Conservation (phyloP, 1,140 invertebrate genomes). For the Liolophura sinensis region DNA sequence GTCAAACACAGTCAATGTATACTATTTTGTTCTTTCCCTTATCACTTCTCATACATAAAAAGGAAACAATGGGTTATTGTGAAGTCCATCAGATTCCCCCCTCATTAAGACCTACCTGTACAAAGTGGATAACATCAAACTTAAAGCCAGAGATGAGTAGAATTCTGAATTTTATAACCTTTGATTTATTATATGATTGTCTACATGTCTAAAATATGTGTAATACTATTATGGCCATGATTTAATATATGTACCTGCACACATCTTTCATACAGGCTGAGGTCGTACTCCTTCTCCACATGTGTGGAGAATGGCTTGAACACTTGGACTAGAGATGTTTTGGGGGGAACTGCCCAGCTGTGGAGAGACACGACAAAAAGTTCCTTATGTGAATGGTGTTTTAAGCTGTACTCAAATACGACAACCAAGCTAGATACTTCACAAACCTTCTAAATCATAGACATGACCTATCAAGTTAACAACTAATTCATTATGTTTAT, state of each 20-base stretch:
- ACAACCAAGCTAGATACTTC: too few species aligned
- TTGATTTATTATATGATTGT: too few species aligned
- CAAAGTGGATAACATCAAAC: slow-evolving; percentile 70
- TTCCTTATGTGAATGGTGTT: background rate
- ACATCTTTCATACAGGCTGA: slow-evolving; percentile 76
- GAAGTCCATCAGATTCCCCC: slow-evolving; percentile 70
- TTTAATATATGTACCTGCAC: slow-evolving; percentile 61
- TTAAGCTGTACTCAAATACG: too few species aligned
- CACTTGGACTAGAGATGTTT: slow-evolving; percentile 60
- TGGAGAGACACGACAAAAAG: slow-evolving; percentile 36
- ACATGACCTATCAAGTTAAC: too few species aligned
- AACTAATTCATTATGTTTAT: too few species aligned
- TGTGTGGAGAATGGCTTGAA: slow-evolving; percentile 71
- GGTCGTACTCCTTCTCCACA: slow-evolving; percentile 70
- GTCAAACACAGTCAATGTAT: too few species aligned
- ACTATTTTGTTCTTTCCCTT: background rate
- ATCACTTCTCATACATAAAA: background rate
- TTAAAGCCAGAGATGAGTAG: too few species aligned
- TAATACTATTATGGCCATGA: too few species aligned
- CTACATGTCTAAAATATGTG: too few species aligned
- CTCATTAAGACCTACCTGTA: slow-evolving; percentile 68
- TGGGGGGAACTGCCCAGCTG: slow-evolving; percentile 14
- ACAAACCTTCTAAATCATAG: too few species aligned
- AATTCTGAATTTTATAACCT: too few species aligned
- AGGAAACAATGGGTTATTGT: too few species aligned